Evolutionary conservation across 2,888 invertebrate species (phyloP), one percentile per base, ranked within the genome.

Genomic region (Thecophora atra): DNA sequence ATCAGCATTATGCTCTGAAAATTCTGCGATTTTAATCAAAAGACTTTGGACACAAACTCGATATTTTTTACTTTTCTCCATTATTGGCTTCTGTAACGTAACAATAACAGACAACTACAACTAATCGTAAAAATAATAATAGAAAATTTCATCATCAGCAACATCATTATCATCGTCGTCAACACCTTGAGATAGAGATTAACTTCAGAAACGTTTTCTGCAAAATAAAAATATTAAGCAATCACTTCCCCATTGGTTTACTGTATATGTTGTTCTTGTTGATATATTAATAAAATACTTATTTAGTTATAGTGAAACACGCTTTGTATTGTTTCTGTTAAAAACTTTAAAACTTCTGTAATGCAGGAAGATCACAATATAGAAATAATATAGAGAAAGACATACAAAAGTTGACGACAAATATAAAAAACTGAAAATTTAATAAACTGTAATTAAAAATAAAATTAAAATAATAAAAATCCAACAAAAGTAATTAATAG

Each of bases 41-140:
- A 58, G 37, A 58, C 56, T 68, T 58, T 24, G 44, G 68, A 24
- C 42, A 58, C 42, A 44, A 58, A 58, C 44, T 68, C 26, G 65
- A n/a, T 8, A 19, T 11, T 6, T 37, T 37, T 1, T 37, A 11
- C 37, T 37, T 37, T 1, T 37, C 7, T 37, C 11, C 37, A 8
- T 6, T 37, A 37, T 37, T 37, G 11, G 37, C 6, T 8, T 1
- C 37, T 37, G 37, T 11, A 37, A 37, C 1, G 37, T 11, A 37
- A 37, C 37, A 37, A 37, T 11, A 37, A 37, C 37, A 37, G 37
- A 37, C 37, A 37, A 37, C 54, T 21, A 42, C 54, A 67, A 67
- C 28, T n/a, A n/a, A n/a, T n/a, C n/a, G n/a, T n/a, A 54, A 67
- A 52, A 67, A 54, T 54, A 47, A 47, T 24, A 44, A 63, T 21